Evolutionary conservation across 2,888 invertebrate species (phyloP).

Genomic region (Caenorhabditis japonica): DNA sequence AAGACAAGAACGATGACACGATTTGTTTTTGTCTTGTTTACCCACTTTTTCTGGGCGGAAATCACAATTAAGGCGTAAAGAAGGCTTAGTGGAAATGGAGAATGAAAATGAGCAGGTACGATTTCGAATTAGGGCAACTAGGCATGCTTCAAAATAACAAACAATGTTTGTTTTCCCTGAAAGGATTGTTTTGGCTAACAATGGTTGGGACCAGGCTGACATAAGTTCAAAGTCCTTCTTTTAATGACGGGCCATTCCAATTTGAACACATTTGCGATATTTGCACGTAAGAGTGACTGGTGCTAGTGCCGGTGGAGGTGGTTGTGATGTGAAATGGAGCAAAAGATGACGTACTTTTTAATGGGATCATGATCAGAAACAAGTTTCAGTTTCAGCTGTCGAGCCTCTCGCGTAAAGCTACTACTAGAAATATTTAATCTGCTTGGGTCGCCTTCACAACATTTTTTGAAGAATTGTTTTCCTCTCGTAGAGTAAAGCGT

Average conservation of each 20-base stretch:
- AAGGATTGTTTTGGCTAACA: too few species aligned
- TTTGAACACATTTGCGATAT: conserved; percentile 20
- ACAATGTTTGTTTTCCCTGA: too few species aligned
- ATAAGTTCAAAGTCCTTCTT: too few species aligned
- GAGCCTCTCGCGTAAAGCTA: too few species aligned
- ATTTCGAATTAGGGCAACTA: too few species aligned
- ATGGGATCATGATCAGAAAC: conserved; percentile 19
- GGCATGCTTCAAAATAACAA: too few species aligned
- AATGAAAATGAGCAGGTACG: too few species aligned
- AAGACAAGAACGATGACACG: conserved; percentile 16
- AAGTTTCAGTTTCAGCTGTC: conserved; percentile 39
- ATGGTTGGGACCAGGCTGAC: too few species aligned
- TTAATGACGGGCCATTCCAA: too few species aligned
- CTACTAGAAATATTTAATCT: conserved; percentile 12
- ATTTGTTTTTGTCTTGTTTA: conserved; percentile 12
- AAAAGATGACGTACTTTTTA: conserved; percentile 31
- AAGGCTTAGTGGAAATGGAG: too few species aligned
- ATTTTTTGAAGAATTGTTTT: neutral
- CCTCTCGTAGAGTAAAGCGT: conserved; percentile 1
- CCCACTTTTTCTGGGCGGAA: conserved; percentile 10
- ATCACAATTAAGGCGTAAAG: conserved; percentile 5
- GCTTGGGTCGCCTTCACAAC: neutral
- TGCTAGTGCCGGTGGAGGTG: too few species aligned
- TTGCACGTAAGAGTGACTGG: conserved; percentile 33
- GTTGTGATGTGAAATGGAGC: too few species aligned